Base-by-base conservation (phyloP, 2,113 vertebrate genomes). In the Myotis davidii region DNA sequence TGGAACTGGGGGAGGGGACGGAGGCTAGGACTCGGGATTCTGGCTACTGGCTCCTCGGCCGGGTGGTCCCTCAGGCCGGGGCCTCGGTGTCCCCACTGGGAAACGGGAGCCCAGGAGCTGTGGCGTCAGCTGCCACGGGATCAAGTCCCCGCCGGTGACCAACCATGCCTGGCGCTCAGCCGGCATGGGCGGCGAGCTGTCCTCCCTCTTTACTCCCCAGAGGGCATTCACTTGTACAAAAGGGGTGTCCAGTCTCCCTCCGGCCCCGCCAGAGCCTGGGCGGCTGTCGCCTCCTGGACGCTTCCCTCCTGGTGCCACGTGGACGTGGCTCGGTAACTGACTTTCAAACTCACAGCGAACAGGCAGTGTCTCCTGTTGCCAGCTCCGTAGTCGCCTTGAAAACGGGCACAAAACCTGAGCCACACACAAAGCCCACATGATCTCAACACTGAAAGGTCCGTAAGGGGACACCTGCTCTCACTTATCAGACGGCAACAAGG, bases 301-400 rank as follows among this genome's bases (percentile, higher is more conserved):
- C 23, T 8, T 3, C 32, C 54, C 20, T 4, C 61, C 52, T 11
- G 6, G 37, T 17, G 76, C 3, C 12, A n/a, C n/a, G n/a, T n/a
- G n/a, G n/a, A n/a, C n/a, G n/a, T n/a, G n/a, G n/a, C n/a, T n/a
- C n/a, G n/a, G n/a, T n/a, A n/a, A n/a, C 59, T 39, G 14, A n/a
- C 34, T 81, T n/a, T 0, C 3, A 2, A n/a, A 67, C 6, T 14
- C 52, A 10, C 27, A 52, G 9, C 0, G 9, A 56, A 9, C 27
- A 14, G 11, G 23, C 70, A 4, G 2, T 9, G 39, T n/a, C 25
- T 39, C 14, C 4, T 2, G 73, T 18, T 8, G 10, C 39, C 3
- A 25, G 52, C 76, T 37, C 12, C 16, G 1, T 0, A 1, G 74
- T 88, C 9, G 4, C 56, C 39, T 37, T 14, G 9, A 37, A 16